phyloP scores from a whole-genome alignment of 2,797 vertebrate genomes.

The Tangara arthus region DNA sequence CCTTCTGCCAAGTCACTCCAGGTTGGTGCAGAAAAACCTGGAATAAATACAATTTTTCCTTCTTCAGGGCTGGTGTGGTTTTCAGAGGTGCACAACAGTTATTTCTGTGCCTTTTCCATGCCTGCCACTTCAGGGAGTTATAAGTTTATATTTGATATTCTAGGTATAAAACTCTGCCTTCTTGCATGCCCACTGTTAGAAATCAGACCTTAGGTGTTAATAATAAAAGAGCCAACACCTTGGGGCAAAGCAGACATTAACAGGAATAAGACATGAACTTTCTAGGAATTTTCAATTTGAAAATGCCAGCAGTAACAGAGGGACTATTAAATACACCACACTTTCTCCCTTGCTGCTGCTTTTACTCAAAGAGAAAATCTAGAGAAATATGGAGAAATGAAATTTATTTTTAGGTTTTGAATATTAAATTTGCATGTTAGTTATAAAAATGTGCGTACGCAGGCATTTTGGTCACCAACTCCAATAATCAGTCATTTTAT shows the following conservation, averaged over 20 bases:
- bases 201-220: not conserved
- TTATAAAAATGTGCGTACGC: not conserved
- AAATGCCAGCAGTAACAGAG: not conserved
- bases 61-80: not conserved
- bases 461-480: not conserved
- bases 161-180: not conserved
- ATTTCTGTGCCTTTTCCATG: not conserved
- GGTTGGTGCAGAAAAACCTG: not conserved
- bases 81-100: not conserved
- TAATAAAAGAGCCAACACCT: not conserved
- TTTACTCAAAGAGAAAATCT: not conserved
- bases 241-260: not conserved
- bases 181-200: rapidly evolving
- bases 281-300: slow-evolving; percentile 2
- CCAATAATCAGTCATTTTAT: not conserved
- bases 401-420: not conserved
- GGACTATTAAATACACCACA: not conserved
- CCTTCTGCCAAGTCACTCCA: not conserved
- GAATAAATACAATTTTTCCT: not conserved
- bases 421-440: not conserved
- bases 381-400: not conserved
- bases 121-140: not conserved
- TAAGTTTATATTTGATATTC: not conserved
- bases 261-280: not conserved
- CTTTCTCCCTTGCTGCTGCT: not conserved